phyloP scores from a whole-genome alignment of 2,797 vertebrate species.

The Poecilia wingei region DNA sequence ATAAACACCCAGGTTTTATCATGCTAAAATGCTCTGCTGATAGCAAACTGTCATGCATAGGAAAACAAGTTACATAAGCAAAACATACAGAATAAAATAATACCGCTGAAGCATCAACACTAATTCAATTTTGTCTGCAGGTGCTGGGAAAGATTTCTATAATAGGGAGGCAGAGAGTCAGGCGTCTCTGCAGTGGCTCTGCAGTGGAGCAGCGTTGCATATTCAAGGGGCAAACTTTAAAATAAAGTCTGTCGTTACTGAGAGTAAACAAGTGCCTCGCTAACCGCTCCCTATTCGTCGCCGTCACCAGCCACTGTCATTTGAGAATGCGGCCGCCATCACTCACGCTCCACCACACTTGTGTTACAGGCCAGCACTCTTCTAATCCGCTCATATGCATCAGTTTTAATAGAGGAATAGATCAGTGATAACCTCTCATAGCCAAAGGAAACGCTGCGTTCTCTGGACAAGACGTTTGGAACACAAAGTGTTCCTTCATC shows the following conservation, averaged over 20 bases:
- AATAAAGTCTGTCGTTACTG: neutral
- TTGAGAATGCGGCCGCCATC: neutral
- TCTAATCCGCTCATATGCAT: constrained; percentile 2
- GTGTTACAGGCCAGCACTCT: neutral
- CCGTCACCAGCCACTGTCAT: neutral
- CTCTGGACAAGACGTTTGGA: neutral
- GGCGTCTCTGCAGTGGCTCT: neutral
- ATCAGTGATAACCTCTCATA: neutral
- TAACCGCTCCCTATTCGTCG: neutral
- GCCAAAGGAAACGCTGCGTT: neutral
- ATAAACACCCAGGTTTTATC: constrained; percentile 3
- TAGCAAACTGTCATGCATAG: neutral
- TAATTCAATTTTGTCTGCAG: constrained; percentile 2
- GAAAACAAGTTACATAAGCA: constrained; percentile 10
- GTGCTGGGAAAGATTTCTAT: neutral
- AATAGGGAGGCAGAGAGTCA: neutral
- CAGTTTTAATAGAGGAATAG: neutral
- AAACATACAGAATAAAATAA: neutral
- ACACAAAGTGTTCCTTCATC: neutral
- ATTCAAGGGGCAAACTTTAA: neutral
- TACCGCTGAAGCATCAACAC: neutral
- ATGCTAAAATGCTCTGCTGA: neutral
- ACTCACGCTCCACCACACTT: neutral
- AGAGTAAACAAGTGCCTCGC: neutral
- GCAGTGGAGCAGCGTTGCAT: neutral